Base-by-base conservation (phyloP, 1,140 invertebrate species). In the Marisa cornuarietis region DNA sequence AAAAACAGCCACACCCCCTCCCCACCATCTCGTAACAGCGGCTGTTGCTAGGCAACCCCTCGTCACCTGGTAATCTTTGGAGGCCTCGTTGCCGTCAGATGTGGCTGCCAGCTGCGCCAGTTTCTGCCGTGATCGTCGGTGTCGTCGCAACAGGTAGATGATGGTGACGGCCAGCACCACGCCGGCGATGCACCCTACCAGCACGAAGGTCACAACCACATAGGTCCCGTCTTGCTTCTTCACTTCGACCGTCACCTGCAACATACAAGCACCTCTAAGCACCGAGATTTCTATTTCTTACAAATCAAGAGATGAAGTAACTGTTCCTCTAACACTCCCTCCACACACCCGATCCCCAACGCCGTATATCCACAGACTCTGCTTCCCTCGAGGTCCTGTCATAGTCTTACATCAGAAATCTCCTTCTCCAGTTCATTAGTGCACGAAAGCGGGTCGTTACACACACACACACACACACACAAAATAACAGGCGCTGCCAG, bases 51-150 rank as follows among this genome's bases (percentile, higher is more conserved):
- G 11, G 54, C 54, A 58, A 18, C 54, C 49, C 14, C 49, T 49
- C 7, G 82, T 69, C 83, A 94, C 94, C 93, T 99, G 96, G 90
- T 99, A 99, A 85, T 98, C 97, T 86, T 96, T 96, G 68, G 95
- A 97, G 11, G 96, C 95, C 91, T 98, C 97, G 0, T 95, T 94
- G 78, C 97, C 96, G 0, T 94, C 93, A 13, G 78, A 83, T 31
- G 81, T 76, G 22, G 87, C 78, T 3, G 87, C 82, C 1, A 90
- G 82, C 78, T 92, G 90, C 8, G 91, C 89, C 16, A 95, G 92
- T 87, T 96, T 98, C 88, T 93, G 94, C 86, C 92, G 94, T 83
- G 93, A 93, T 80, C 91, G 92, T 10, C 91, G 92, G 85, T 97
- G 95, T n/a, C 94, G 92, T 81, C 94, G 93, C 52, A 97, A 93